A percentile compares a stretch with the other conserved stretches of the same genome.
These are phyloP conservation scores for Denticeps clupeoides DNA, from an alignment of 2,797 vertebrate species.

Conservation along the genomic window DNA sequence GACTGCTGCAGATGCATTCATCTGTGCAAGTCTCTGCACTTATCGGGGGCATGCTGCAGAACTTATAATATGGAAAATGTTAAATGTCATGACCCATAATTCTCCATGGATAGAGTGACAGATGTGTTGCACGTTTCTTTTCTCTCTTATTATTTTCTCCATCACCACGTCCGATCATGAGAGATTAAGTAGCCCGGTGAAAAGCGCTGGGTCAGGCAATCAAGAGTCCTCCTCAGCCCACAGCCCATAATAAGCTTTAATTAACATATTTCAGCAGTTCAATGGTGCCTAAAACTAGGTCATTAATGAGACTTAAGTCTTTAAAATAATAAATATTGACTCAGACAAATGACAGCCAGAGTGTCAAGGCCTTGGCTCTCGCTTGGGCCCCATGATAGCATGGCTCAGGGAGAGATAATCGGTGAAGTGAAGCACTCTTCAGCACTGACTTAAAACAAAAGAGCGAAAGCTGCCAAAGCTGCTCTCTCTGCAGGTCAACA, in stretches of 20 bases:
- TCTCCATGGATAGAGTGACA: no score
- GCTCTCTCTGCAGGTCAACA: no score
- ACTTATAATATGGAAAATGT: no score
- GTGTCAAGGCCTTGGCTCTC: conserved; percentile 25
- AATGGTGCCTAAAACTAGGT: conserved; percentile 25
- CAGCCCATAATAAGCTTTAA: conserved; percentile 13
- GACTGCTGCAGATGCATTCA: conserved; percentile 43
- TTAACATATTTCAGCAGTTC: conserved; percentile 19
- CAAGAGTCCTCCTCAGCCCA: conserved; percentile 6
- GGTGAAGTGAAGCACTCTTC: no score
- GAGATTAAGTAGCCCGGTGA: conserved; percentile 11
- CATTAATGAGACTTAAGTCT: conserved; percentile 18
- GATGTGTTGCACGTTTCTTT: no score
- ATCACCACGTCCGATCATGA: conserved; percentile 5
- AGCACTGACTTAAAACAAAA: no score
- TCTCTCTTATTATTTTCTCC: conserved; percentile 5
- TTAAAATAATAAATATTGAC: conserved; percentile 30
- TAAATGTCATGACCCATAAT: conserved; percentile 12
- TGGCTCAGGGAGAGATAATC: no score
- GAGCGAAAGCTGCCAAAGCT: no score
- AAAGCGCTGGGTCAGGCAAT: conserved; percentile 17
- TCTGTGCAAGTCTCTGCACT: conserved; percentile 49
- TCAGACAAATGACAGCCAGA: no score
- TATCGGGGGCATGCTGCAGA: conserved; percentile 18
- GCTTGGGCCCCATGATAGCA: no score